Percentiles rank a stretch among this genome's conserved stretches.
These are phyloP conservation scores for Mellilla xanthometata DNA, from an alignment of 2,888 invertebrate species.

Conservation along the genomic window DNA sequence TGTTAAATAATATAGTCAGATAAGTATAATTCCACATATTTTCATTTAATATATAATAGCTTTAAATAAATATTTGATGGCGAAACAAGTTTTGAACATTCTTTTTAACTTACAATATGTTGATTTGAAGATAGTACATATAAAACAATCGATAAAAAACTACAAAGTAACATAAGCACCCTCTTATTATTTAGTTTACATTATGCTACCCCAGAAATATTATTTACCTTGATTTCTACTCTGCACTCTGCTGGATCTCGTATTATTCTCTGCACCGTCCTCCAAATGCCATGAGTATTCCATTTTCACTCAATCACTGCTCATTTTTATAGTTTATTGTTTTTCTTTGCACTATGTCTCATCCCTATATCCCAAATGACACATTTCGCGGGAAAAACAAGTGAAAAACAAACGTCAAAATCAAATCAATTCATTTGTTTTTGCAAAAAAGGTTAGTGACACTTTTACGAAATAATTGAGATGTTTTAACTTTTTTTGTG, in stretches of 20 bases:
- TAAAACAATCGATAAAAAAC: too few relatives aligned
- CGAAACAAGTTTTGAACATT: too few relatives aligned
- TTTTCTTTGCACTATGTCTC: conserved; percentile 38
- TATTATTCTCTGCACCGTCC: conserved; percentile 57
- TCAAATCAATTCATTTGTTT: conserved; percentile 4
- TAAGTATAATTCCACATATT: too few relatives aligned
- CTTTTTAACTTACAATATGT: too few relatives aligned
- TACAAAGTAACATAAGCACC: too few relatives aligned
- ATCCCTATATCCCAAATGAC: conserved; percentile 44
- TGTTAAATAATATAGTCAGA: too few relatives aligned
- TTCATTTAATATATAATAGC: too few relatives aligned
- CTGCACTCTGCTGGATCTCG: conserved; percentile 46
- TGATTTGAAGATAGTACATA: too few relatives aligned
- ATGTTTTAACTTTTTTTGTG: not conserved
- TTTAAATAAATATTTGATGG: too few relatives aligned
- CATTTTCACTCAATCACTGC: conserved; percentile 53
- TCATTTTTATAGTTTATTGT: conserved; percentile 22
- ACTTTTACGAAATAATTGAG: too few relatives aligned
- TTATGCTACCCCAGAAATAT: too few relatives aligned
- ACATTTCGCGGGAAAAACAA: conserved; percentile 40
- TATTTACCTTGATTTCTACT: conserved; percentile 62
- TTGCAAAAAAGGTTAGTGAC: not conserved
- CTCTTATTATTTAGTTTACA: too few relatives aligned
- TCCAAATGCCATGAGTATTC: conserved; percentile 78
- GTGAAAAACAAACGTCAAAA: conserved; percentile 7